Evolutionary conservation across 2,888 invertebrate species (phyloP).

Genomic region (Selenia dentaria): DNA sequence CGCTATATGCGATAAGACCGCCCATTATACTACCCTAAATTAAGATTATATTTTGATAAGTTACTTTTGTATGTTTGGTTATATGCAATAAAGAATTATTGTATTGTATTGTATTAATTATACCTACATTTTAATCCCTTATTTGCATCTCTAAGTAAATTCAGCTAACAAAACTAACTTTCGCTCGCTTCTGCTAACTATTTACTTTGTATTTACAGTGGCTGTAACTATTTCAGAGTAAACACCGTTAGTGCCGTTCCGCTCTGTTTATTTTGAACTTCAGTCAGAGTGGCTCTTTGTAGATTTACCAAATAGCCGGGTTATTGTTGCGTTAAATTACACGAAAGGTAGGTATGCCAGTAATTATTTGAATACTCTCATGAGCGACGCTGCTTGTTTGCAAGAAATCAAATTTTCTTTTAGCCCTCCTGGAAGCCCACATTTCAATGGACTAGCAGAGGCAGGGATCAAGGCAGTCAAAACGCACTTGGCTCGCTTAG

Average conservation of each 20-base stretch:
- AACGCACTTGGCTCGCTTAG: too few relatives aligned
- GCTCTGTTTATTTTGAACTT: slow-evolving; percentile 13
- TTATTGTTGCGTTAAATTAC: neutral
- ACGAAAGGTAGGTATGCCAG: too few relatives aligned
- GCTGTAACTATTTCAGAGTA: slow-evolving; percentile 6
- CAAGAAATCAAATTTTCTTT: too few relatives aligned
- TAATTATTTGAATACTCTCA: too few relatives aligned
- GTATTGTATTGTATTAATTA: neutral
- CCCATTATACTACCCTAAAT: too few relatives aligned
- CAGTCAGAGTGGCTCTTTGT: slow-evolving; percentile 4
- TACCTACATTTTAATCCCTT: neutral
- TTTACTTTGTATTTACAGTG: slow-evolving; percentile 12
- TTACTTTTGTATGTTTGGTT: too few relatives aligned
- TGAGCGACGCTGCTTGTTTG: too few relatives aligned
- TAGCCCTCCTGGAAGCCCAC: too few relatives aligned
- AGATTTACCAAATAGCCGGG: neutral
- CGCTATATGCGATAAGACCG: too few relatives aligned
- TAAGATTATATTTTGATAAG: too few relatives aligned
- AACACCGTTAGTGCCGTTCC: slow-evolving; percentile 1
- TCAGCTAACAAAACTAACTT: slow-evolving; percentile 1
- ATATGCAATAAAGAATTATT: neutral
- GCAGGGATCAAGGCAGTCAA: too few relatives aligned
- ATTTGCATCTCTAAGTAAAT: neutral
- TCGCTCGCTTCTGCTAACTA: slow-evolving; percentile 2
- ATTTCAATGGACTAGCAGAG: too few relatives aligned